These are phyloP conservation scores for Laothoe populi DNA, from an alignment of 2,888 invertebrate genomes.

Conservation along the genomic window DNA sequence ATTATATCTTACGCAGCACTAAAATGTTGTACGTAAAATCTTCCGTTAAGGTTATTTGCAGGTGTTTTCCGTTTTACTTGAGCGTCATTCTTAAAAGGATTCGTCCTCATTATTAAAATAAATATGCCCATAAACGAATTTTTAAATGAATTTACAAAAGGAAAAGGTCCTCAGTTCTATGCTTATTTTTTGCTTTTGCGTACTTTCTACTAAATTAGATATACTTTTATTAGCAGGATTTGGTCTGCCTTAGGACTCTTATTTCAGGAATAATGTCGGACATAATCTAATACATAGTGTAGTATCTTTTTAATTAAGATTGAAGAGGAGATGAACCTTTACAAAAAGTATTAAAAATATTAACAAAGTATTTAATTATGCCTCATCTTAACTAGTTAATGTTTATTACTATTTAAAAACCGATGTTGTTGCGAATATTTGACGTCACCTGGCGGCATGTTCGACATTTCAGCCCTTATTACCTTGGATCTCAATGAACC, in stretches of 20 bases:
- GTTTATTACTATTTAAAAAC: neutral
- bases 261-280: neutral
- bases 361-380: neutral
- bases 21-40: constrained; percentile 6
- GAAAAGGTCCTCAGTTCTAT: neutral
- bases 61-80: neutral
- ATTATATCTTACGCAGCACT: constrained; percentile 18
- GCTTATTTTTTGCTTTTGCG: neutral
- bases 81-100: too few relatives aligned
- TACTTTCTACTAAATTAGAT: too few relatives aligned
- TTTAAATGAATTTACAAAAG: neutral
- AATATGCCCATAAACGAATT: neutral
- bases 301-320: neutral
- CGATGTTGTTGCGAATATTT: neutral
- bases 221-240: too few relatives aligned
- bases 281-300: neutral
- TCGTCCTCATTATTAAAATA: constrained; percentile 6
- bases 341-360: too few relatives aligned
- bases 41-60: neutral
- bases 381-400: neutral
- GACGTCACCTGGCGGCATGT: too few relatives aligned
- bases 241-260: too few relatives aligned
- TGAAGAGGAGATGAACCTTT: neutral
- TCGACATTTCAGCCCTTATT: too few relatives aligned
- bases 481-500: too few relatives aligned